These are phyloP conservation scores for Xiphophorus maculatus DNA, from an alignment of 2,113 vertebrate genomes.

Conservation along the genomic window DNA sequence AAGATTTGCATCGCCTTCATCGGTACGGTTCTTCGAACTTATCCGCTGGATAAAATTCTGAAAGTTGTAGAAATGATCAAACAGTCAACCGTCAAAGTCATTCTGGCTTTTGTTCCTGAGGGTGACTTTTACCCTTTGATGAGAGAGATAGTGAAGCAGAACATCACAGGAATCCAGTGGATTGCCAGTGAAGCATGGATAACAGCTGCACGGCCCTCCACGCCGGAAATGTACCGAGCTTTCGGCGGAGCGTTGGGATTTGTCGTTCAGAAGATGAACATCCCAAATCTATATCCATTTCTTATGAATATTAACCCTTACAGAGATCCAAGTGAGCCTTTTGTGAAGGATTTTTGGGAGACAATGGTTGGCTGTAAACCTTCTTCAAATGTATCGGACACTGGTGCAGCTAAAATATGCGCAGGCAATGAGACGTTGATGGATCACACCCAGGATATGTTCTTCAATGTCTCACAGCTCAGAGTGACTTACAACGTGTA, in stretches of 20 bases:
- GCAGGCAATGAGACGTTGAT: slow-evolving; percentile 69
- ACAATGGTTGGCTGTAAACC: slow-evolving; percentile 68
- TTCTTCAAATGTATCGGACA: background rate
- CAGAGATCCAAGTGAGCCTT: slow-evolving; percentile 43
- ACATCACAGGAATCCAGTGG: slow-evolving; percentile 83
- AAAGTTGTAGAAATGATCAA: slow-evolving; percentile 78
- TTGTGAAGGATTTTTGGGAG: slow-evolving; percentile 77
- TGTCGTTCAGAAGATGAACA: slow-evolving; percentile 76
- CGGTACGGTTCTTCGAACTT: slow-evolving; percentile 74
- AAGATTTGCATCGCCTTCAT: slow-evolving; percentile 80
- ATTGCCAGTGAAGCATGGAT: slow-evolving; percentile 82
- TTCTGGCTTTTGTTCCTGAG: slow-evolving; percentile 78
- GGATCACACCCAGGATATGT: slow-evolving; percentile 60
- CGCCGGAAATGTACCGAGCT: slow-evolving; percentile 67
- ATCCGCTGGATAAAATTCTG: slow-evolving; percentile 65
- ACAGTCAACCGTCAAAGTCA: slow-evolving; percentile 75
- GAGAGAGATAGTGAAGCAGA: slow-evolving; percentile 75
- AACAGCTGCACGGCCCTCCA: slow-evolving; percentile 70
- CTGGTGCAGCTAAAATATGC: slow-evolving; percentile 44
- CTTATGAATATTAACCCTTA: slow-evolving; percentile 70
- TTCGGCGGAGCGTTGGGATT: slow-evolving; percentile 79
- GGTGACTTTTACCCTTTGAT: slow-evolving; percentile 80
- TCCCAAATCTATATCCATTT: slow-evolving; percentile 70
- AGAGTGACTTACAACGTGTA: slow-evolving; percentile 80
- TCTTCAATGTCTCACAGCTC: slow-evolving; percentile 78